phyloP scores from a whole-genome alignment of 1,140 invertebrate genomes.

The Telenomus remus region DNA sequence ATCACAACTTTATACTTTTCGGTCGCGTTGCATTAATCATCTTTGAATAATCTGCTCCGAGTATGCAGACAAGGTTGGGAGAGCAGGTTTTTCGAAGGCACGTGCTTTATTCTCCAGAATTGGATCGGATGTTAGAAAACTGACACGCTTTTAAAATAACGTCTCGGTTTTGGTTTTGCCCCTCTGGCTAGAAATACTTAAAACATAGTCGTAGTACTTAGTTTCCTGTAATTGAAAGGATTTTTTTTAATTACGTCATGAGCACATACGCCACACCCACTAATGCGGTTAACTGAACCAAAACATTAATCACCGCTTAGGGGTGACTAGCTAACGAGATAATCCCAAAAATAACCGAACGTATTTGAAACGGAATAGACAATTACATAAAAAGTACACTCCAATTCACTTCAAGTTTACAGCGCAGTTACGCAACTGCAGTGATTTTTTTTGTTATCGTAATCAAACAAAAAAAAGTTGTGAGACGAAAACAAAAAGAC shows the following conservation, averaged over 20 bases:
- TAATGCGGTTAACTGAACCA: slow-evolving; percentile 34
- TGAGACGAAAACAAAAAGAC: neutral
- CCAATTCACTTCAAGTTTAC: slow-evolving; percentile 10
- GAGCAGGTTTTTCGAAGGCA: neutral
- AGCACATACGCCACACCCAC: slow-evolving; percentile 31
- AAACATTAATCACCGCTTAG: slow-evolving; percentile 51
- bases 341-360: slow-evolving; percentile 48
- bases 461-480: slow-evolving; percentile 8
- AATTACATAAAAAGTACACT: slow-evolving; percentile 29
- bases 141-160: no score
- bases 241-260: slow-evolving; percentile 36
- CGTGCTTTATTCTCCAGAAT: slow-evolving; percentile 9
- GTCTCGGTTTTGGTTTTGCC: no score
- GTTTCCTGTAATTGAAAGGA: neutral
- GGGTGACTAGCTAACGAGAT: slow-evolving; percentile 41
- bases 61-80: neutral
- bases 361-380: slow-evolving; percentile 13
- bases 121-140: no score
- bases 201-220: no score
- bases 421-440: neutral
- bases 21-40: slow-evolving; percentile 41
- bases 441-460: no score
- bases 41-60: slow-evolving; percentile 23
- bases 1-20: slow-evolving; percentile 32
- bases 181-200: no score